These are phyloP conservation scores for Ailurus styani DNA, from an alignment of 2,113 vertebrate species.

Conservation along the genomic window DNA sequence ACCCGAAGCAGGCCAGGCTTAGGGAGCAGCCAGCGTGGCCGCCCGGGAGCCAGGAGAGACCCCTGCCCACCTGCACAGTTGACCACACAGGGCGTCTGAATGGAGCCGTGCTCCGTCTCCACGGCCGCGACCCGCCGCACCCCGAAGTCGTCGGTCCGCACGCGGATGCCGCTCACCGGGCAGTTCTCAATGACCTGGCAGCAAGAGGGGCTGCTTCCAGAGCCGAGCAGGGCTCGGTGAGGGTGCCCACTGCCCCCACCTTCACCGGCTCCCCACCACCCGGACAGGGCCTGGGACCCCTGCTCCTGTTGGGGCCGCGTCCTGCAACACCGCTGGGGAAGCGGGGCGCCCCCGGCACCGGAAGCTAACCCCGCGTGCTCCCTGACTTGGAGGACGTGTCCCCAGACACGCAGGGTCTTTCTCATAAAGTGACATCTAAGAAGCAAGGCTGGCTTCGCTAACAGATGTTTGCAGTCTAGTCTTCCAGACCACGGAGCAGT, in stretches of 20 bases:
- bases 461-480: accelerated
- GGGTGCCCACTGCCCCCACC: accelerated
- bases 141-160: slow-evolving; percentile 87
- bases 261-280: not conserved
- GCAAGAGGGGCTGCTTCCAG: not conserved
- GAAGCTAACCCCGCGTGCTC: accelerated
- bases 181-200: slow-evolving; percentile 94
- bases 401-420: not conserved
- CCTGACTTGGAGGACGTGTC: not conserved
- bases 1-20: not conserved
- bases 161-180: slow-evolving; percentile 90
- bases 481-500: not conserved
- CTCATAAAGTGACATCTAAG: too few species aligned
- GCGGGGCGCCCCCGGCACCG: accelerated
- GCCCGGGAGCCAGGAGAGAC: accelerated
- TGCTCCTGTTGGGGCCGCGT: too few species aligned
- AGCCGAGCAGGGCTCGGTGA: accelerated
- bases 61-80: slow-evolving; percentile 91
- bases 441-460: not conserved
- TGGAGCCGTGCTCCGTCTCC: slow-evolving; percentile 87
- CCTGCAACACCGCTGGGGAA: accelerated
- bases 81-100: slow-evolving; percentile 92
- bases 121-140: slow-evolving; percentile 88
- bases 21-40: not conserved
- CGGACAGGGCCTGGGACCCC: accelerated